phyloP scores from a whole-genome alignment of 30 jellyfish, hydroid and myxozoan genomes.

The Catostylus mosaicus region DNA sequence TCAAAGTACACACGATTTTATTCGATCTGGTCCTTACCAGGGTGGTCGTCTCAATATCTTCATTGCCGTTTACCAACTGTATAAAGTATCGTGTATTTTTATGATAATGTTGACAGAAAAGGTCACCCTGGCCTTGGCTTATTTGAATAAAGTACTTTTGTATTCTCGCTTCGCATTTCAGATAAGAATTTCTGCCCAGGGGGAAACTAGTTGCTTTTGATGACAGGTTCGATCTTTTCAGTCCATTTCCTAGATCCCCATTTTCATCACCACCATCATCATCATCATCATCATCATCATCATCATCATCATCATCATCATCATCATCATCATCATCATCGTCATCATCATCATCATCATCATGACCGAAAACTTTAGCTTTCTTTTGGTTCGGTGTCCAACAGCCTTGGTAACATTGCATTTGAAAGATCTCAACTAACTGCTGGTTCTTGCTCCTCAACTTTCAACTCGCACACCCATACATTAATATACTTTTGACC shows the following conservation, averaged over 20 bases:
- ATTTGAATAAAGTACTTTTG: no score
- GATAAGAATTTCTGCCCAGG: no score
- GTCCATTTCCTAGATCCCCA: no score
- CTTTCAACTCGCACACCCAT: no score
- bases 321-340: conserved; percentile 6
- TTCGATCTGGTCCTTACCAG: neutral
- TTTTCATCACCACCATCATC: conserved; percentile 2
- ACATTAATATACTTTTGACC: no score
- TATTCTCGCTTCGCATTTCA: no score
- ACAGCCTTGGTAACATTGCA: no score
- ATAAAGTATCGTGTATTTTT: neutral
- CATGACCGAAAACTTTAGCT: neutral
- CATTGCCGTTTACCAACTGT: neutral
- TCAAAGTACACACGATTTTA: neutral
- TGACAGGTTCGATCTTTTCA: no score
- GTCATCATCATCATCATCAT: conserved; percentile 3
- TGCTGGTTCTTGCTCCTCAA: no score
- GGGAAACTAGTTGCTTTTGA: no score
- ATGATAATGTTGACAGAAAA: neutral
- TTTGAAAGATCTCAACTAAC: no score
- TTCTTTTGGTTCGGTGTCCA: neutral
- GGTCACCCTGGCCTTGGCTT: neutral
- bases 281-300: neutral
- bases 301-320: neutral
- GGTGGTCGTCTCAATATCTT: neutral